Evolutionary conservation across 1,140 invertebrate species (phyloP).

Genomic region (Leucophenga varia): DNA sequence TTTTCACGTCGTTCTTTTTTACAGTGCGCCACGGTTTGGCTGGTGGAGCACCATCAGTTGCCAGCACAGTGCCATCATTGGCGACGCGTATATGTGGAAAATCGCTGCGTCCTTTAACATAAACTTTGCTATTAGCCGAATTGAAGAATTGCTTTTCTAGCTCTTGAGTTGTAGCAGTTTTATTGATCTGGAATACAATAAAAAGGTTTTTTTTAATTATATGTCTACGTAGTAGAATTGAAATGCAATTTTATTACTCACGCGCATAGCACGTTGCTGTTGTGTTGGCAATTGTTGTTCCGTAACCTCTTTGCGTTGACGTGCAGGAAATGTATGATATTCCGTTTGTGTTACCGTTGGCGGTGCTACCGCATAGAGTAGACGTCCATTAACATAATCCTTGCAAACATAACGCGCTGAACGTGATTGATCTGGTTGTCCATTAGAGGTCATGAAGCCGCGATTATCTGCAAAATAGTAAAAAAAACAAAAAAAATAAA

Average conservation of each 20-base stretch:
- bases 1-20: slow-evolving; percentile 84
- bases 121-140: slow-evolving; percentile 47
- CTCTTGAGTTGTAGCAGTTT: slow-evolving; percentile 56
- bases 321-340: slow-evolving; percentile 67
- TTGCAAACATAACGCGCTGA: slow-evolving; percentile 88
- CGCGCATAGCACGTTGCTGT: slow-evolving; percentile 61
- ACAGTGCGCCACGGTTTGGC: slow-evolving; percentile 81
- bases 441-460: slow-evolving; percentile 94
- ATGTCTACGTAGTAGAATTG: not conserved
- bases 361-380: slow-evolving; percentile 84
- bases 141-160: slow-evolving; percentile 66
- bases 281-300: slow-evolving; percentile 57
- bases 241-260: slow-evolving; percentile 22
- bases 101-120: slow-evolving; percentile 60
- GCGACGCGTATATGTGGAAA: slow-evolving; percentile 46
- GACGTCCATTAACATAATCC: slow-evolving; percentile 88
- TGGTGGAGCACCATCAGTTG: slow-evolving; percentile 34
- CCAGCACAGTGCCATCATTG: slow-evolving; percentile 32
- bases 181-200: slow-evolving; percentile 43
- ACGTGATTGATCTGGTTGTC: slow-evolving; percentile 89
- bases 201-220: not conserved
- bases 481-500: slow-evolving; percentile 15
- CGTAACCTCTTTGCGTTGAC: slow-evolving; percentile 47
- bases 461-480: slow-evolving; percentile 70
- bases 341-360: slow-evolving; percentile 69